phyloP scores from a whole-genome alignment of 2,113 vertebrate species.

The Camarhynchus parvulus region DNA sequence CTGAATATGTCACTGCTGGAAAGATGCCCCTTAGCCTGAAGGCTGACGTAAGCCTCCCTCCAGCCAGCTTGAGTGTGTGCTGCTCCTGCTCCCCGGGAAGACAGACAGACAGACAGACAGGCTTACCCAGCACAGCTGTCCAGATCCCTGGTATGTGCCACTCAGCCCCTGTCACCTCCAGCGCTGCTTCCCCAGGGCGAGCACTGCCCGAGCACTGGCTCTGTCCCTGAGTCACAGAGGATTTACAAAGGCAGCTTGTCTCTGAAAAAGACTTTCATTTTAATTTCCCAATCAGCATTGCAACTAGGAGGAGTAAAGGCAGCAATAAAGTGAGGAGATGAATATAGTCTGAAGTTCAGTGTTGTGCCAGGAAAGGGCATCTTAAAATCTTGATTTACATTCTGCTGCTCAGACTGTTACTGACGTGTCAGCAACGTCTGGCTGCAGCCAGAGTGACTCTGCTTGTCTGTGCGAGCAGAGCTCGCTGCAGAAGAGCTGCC shows the following conservation, averaged over 20 bases:
- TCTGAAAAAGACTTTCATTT: neutral
- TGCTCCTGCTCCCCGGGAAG: neutral
- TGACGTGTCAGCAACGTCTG: neutral
- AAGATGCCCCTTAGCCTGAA: neutral
- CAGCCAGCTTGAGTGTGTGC: neutral
- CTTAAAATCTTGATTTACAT: constrained; percentile 32
- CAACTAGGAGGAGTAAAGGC: neutral
- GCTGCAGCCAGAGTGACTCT: neutral
- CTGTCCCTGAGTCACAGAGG: neutral
- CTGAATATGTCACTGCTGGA: neutral
- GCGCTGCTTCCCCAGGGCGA: rapidly evolving
- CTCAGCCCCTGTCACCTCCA: neutral
- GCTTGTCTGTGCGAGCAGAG: neutral
- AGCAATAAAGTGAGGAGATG: neutral
- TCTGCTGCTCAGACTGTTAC: neutral
- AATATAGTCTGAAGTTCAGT: neutral
- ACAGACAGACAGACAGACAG: neutral
- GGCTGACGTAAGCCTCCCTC: neutral
- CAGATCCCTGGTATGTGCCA: neutral
- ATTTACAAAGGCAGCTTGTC: neutral
- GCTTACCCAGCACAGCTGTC: neutral
- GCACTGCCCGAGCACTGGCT: rapidly evolving
- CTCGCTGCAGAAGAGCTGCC: neutral
- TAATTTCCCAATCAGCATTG: constrained; percentile 14
- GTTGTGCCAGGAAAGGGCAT: neutral